Base-by-base conservation (phyloP, 2,797 vertebrate species). In the Pseudopleuronectes americanus region DNA sequence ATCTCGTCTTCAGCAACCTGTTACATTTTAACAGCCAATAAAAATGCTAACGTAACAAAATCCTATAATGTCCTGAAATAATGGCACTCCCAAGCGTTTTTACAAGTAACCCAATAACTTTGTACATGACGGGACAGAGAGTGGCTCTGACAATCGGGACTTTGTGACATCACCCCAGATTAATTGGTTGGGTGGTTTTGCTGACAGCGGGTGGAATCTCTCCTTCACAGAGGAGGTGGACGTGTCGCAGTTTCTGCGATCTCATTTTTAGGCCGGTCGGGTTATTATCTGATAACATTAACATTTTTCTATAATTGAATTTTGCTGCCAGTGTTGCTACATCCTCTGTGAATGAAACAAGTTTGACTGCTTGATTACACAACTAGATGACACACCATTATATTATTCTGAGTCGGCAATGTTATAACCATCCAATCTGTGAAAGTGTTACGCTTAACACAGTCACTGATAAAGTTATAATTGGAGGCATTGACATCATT, bases 21-120 rank as follows among this genome's bases (percentile, higher is more conserved):
- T 76, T 58, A 58, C 24, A 51, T 33, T 68, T 79, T 66, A 49
- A 73, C 1, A 55, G 19, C 19, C 58, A 73, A 52, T 69, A 68
- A 65, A 64, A 53, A 62, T 31, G 38, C 52, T 31, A 58, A 75
- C 51, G 43, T 45, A 19, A 19, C 43, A 7, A 17, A 41, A 48
- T n/a, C 72, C 21, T 19, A 52, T 7, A 57, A 64, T 65, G 57
- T 54, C 13, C 22, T 41, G 7, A 74, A 71, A 78, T 60, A 72
- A 71, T 23, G 26, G 4, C 43, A 5, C 43, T 45, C 51, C 26
- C 70, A 48, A 21, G 47, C 3, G n/a, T 70, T 71, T 61, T 72
- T 69, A 56, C 13, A 4, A 45, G 43, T 45, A 19, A 45, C 43
- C 43, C 6, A 17, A 26, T 28, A 16, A 36, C 33, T 31, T 60